Percentiles rank a stretch among this genome's conserved stretches.
Evolutionary conservation across 2,888 invertebrate genomes (phyloP).

Genomic region (Icerya purchasi): DNA sequence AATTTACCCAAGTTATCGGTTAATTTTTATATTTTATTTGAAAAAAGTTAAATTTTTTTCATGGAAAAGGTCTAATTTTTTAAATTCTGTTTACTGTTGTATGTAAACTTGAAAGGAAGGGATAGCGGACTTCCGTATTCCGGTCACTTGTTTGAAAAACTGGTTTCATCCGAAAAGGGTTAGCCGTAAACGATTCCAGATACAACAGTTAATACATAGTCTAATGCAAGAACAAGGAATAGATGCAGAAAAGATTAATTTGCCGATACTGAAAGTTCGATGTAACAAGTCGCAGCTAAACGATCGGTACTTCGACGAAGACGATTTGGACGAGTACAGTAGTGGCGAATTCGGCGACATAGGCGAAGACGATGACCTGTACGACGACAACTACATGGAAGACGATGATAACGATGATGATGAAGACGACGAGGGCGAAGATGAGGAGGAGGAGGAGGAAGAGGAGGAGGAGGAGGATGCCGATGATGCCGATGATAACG

Average conservation of each 20-base stretch:
- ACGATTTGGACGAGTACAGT: constrained; percentile 30
- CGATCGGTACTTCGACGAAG: constrained; percentile 24
- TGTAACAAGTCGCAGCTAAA: neutral
- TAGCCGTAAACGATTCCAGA: constrained; percentile 61
- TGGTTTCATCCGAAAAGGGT: constrained; percentile 78
- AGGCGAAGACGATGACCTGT: constrained; percentile 28
- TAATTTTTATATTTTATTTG: no score
- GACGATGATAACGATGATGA: constrained; percentile 12
- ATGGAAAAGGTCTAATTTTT: no score
- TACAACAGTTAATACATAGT: constrained; percentile 50
- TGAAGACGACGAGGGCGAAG: neutral
- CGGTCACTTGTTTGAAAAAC: constrained; percentile 55
- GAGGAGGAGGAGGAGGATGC: neutral
- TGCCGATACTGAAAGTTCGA: constrained; percentile 23
- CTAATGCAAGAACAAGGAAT: constrained; percentile 52
- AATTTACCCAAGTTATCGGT: no score
- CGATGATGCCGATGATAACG: neutral
- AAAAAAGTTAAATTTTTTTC: no score
- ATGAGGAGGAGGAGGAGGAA: neutral
- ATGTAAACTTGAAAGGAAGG: no score
- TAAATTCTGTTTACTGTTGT: no score
- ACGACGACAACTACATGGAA: constrained; percentile 22
- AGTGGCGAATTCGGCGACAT: constrained; percentile 29
- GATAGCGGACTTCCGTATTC: constrained; percentile 55
- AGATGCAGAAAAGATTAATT: constrained; percentile 37